Base-by-base conservation (phyloP, 1,140 invertebrate genomes). In the Leptonema lineaticorne region DNA sequence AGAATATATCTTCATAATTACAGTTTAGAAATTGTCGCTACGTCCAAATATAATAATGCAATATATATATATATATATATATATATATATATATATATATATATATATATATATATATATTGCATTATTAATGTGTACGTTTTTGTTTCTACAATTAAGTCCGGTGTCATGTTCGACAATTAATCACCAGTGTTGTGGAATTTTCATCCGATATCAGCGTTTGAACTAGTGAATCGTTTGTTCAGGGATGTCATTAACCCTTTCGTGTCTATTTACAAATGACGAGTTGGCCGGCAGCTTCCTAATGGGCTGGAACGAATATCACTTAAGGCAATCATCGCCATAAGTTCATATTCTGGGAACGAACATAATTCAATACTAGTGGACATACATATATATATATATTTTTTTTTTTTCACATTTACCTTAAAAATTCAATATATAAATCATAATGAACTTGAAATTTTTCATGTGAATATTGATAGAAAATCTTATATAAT, bases 231-330 rank as follows among this genome's bases (percentile, higher is more conserved):
- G 50, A 45, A 53, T 22, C 50, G 24, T 24, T 53, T 53, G 50
- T 53, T 24, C 50, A 24, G 4, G 16, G 14, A 37, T 41, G 59
- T 62, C 59, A 27, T 62, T 62, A 62, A 62, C 59, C 59, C 59
- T 33, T 62, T 33, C 37, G 30, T 8, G 33, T 62, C 59, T 62
- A 45, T 62, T 62, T 62, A 62, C 29, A 62, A 45, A 37, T 62
- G 37, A 41, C 59, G 14, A 22, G 18, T 18, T 14, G 30, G 56
- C 4, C 5, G 26, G 26, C 56, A 26, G 9, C 30, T n/a, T 22
- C n/a, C 59, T 45, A 64, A 64, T 64, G 46, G 33, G 9, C 62
- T 18, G 28, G 41, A 46, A 64, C 45, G 62, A 64, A 50, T 50
- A 24, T 62, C 58, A 62, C 58, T 62, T 62, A 22, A 41, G 33